Base-by-base conservation (phyloP, 2,888 invertebrate genomes). In the Eristalinus sepulchralis region DNA sequence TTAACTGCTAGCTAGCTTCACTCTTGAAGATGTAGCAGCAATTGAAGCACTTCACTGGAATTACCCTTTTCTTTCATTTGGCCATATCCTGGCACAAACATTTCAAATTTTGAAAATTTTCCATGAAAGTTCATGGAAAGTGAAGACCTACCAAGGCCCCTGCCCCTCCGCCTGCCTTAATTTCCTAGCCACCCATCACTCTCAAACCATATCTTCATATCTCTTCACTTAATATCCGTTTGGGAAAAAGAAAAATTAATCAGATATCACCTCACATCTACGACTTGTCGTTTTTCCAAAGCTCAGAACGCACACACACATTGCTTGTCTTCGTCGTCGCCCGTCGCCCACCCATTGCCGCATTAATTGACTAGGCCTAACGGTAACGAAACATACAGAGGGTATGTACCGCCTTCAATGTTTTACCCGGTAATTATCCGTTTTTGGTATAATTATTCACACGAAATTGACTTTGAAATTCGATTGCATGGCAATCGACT, bases 401-500 rank as follows among this genome's bases (percentile, higher is more conserved):
- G 5, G 27, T 27, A 27, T 5, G 27, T 27, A 27, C 27, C 2
- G 39, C 1, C 34, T 17, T n/a, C 39, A 73, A 75, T 86, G 83
- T 79, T 86, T 83, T 75, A 82, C 67, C 75, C 71, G 79, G 87
- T 76, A 87, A 87, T 87, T 87, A 87, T 83, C 82, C 76, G 87
- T 68, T 87, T 87, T 87, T 72, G 83, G 87, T 83, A 76, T 83
- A 87, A 83, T 87, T 87, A 87, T 83, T 83, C 83, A 87, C 87
- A 87, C 87, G 87, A 83, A 87, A 87, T 87, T 83, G 87, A 83
- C 87, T 83, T 83, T 87, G 80, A 75, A 87, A 87, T 83, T 83
- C 76, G 83, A 87, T 87, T 87, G 87, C 87, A 87, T 73, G 87
- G 83, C 79, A 83, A 79, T 76, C 83, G 79, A 80, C 55, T 72